Evolutionary conservation across 2,113 vertebrate genomes (phyloP).

Genomic region (Pollimyrus isidori): DNA sequence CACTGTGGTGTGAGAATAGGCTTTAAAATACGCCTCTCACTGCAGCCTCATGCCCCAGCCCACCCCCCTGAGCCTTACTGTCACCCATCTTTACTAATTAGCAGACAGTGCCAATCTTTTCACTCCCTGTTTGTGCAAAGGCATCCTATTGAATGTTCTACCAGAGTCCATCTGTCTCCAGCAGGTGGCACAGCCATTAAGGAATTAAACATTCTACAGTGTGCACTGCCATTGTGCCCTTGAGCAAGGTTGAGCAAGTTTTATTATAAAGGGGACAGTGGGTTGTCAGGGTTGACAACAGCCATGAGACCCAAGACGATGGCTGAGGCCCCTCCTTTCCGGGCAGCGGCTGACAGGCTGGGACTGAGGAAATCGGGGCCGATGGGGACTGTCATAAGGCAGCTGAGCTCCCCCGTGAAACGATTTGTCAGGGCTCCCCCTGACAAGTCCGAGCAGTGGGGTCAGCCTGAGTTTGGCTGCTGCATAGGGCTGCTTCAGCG

Average conservation of each 20-base stretch:
- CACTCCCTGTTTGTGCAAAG: not conserved
- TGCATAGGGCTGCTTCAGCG: not conserved
- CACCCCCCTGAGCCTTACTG: not conserved
- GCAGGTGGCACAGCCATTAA: not conserved
- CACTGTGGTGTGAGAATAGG: not conserved
- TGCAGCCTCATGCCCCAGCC: not conserved
- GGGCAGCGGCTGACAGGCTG: not conserved
- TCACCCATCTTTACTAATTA: not conserved
- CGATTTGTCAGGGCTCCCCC: not conserved
- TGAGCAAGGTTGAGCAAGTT: not conserved
- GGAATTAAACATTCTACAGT: not conserved
- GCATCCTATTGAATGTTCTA: not conserved
- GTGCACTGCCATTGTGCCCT: not conserved
- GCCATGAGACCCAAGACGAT: not conserved
- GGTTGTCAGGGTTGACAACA: not conserved
- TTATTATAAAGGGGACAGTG: not conserved
- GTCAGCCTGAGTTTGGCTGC: not conserved
- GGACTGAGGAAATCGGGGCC: not conserved
- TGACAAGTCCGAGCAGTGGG: not conserved
- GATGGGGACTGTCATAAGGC: constrained; percentile 10
- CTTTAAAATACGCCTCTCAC: not conserved
- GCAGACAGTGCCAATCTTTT: not conserved
- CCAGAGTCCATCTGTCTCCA: not conserved
- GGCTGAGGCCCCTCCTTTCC: not conserved
- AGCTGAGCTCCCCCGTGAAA: not conserved